phyloP scores from a whole-genome alignment of 2,113 vertebrate species.

The Brienomyrus longianalis region DNA sequence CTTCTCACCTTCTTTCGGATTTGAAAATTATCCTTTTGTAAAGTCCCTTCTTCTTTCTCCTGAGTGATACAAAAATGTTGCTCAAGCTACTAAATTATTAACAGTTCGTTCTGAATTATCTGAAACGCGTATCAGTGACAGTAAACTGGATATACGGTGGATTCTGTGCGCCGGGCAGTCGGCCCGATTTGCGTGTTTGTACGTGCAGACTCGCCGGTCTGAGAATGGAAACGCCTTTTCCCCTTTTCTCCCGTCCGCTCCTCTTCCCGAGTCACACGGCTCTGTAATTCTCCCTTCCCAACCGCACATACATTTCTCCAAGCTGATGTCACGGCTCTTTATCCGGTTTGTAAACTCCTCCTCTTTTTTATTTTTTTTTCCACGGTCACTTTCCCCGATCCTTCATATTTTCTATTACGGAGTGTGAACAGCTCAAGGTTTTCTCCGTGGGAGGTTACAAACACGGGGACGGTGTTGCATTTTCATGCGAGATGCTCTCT shows the following conservation, averaged over 20 bases:
- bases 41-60: neutral
- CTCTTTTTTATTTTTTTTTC: conserved; percentile 36
- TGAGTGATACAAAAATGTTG: neutral
- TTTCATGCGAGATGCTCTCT: neutral
- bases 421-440: neutral
- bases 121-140: neutral
- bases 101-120: neutral
- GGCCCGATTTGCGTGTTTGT: neutral
- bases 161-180: conserved; percentile 7
- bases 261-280: conserved; percentile 20
- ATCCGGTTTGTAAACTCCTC: conserved; percentile 58
- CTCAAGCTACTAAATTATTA: neutral
- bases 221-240: conserved; percentile 58
- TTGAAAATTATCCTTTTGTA: neutral
- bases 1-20: neutral
- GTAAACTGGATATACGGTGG: neutral
- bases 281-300: conserved; percentile 33
- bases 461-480: neutral
- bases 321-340: conserved; percentile 61
- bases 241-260: neutral
- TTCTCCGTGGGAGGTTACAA: neutral
- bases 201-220: conserved; percentile 41
- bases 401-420: neutral
- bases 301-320: conserved; percentile 56
- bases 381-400: neutral